A percentile compares a stretch with the other conserved stretches of the same genome.
Conservation (phyloP, 1,140 invertebrate species). For the Drosophila guanche region DNA sequence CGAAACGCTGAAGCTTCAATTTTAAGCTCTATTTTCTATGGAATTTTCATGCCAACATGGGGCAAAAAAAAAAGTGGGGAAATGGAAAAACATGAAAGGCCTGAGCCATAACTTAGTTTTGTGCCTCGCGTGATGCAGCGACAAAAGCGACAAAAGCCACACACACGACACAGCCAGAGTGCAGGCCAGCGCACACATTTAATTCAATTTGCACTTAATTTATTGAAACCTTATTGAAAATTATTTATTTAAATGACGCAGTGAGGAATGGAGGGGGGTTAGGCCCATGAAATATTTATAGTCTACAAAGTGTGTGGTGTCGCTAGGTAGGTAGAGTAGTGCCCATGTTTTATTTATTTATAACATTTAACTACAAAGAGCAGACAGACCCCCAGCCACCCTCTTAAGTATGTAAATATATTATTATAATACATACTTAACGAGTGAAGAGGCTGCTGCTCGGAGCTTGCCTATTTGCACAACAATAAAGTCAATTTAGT, state of each 20-base stretch:
- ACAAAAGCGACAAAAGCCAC: slow-evolving; percentile 1
- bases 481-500: slow-evolving; percentile 81
- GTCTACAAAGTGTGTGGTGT: slow-evolving; percentile 20
- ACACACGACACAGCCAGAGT: neutral
- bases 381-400: slow-evolving; percentile 20
- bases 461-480: slow-evolving; percentile 68
- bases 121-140: slow-evolving; percentile 15
- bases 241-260: slow-evolving; percentile 69
- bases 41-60: neutral
- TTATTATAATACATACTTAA: slow-evolving; percentile 79
- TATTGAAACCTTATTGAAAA: slow-evolving; percentile 63
- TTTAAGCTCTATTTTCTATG: neutral
- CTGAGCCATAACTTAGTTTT: slow-evolving; percentile 26
- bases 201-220: slow-evolving; percentile 70
- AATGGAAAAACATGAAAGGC: slow-evolving; percentile 24
- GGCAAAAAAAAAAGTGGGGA: neutral
- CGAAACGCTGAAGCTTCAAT: slow-evolving; percentile 9
- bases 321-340: slow-evolving; percentile 22
- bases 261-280: neutral
- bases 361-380: slow-evolving; percentile 69
- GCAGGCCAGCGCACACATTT: slow-evolving; percentile 48
- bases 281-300: slow-evolving; percentile 64
- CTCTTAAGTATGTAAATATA: slow-evolving; percentile 61
- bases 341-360: slow-evolving; percentile 72
- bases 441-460: slow-evolving; percentile 27